Conservation (phyloP, 2,888 invertebrate species). For the Oxyteleia sp. region DNA sequence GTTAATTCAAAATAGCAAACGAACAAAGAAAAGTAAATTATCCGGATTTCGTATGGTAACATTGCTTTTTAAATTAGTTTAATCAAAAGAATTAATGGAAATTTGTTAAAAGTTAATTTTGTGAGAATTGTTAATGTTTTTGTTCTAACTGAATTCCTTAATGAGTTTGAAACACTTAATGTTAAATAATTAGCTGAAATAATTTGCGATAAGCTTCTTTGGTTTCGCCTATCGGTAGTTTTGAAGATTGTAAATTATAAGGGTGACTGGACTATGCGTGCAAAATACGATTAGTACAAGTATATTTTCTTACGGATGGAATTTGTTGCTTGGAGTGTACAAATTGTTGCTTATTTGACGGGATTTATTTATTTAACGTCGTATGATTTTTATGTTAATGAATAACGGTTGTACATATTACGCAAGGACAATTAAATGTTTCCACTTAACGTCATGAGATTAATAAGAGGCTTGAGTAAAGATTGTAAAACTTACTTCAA, state of each 20-base stretch:
- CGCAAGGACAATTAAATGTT: slow-evolving; percentile 25
- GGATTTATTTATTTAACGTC: neutral
- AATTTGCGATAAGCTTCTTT: too few relatives aligned
- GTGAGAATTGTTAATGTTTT: too few relatives aligned
- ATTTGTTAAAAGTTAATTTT: too few relatives aligned
- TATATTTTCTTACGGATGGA: neutral
- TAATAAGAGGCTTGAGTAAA: slow-evolving; percentile 28
- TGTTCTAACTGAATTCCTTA: too few relatives aligned
- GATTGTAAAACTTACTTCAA: slow-evolving; percentile 53
- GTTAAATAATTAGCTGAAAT: too few relatives aligned
- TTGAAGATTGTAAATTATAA: neutral
- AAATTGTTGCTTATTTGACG: neutral
- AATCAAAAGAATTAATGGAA: too few relatives aligned
- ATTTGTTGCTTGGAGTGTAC: neutral
- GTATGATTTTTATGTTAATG: neutral
- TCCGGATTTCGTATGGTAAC: too few relatives aligned
- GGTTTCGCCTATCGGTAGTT: neutral
- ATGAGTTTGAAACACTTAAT: too few relatives aligned
- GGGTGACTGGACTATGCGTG: neutral
- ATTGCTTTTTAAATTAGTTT: too few relatives aligned
- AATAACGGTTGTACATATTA: neutral
- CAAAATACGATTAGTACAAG: neutral
- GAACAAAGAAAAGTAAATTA: too few relatives aligned
- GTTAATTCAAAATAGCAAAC: too few relatives aligned
- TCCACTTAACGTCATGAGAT: slow-evolving; percentile 26